These are phyloP conservation scores for Tachina lurida DNA, from an alignment of 2,888 invertebrate species.

Conservation along the genomic window DNA sequence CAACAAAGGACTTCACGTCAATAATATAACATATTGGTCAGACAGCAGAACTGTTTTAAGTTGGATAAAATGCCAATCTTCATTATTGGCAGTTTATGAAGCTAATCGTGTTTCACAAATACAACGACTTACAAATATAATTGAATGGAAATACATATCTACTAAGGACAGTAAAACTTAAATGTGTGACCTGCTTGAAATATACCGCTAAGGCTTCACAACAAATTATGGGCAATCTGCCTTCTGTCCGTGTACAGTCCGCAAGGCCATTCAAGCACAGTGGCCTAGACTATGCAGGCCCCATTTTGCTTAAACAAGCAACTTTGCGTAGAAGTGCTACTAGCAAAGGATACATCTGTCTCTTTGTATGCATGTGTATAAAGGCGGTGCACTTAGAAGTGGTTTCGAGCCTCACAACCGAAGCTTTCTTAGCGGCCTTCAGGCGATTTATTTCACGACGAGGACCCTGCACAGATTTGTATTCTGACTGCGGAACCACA, in stretches of 20 bases:
- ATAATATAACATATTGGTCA: conserved; percentile 16
- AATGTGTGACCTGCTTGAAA: conserved; percentile 40
- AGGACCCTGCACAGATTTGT: conserved; percentile 45
- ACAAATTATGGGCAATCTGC: conserved; percentile 57
- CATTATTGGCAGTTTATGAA: conserved; percentile 31
- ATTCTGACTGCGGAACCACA: conserved; percentile 5
- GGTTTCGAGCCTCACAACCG: too few species aligned
- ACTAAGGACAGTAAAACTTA: conserved; percentile 33
- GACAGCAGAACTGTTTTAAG: conserved; percentile 44
- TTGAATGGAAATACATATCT: conserved; percentile 7
- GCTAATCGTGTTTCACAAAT: conserved; percentile 40
- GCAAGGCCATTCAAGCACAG: too few species aligned
- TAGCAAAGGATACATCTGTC: too few species aligned
- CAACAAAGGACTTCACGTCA: neutral
- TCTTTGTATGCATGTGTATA: too few species aligned
- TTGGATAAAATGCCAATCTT: conserved; percentile 37
- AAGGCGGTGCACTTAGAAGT: too few species aligned
- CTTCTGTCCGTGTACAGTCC: too few species aligned
- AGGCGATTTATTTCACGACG: conserved; percentile 59
- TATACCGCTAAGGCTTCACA: conserved; percentile 37
- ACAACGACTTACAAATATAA: conserved; percentile 15
- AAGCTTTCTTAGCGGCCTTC: conserved; percentile 69
- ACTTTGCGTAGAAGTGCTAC: too few species aligned
- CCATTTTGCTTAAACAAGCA: too few species aligned
- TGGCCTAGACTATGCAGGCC: too few species aligned